Evolutionary conservation across 2,888 invertebrate species (phyloP).

Genomic region (Eumacrocentrus americanus): DNA sequence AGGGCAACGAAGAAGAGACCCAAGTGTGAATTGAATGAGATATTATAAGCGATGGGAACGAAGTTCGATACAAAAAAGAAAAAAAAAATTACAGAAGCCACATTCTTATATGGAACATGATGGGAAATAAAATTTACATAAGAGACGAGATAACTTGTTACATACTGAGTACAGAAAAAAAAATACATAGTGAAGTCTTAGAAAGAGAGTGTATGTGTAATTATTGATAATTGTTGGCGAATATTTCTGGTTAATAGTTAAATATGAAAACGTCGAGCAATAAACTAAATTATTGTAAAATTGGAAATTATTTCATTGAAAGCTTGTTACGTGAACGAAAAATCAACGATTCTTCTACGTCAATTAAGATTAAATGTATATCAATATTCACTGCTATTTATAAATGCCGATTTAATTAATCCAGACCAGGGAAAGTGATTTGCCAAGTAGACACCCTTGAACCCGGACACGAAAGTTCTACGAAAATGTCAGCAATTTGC

Average conservation of each 20-base stretch:
- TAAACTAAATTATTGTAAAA: neutral
- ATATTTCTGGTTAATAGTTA: constrained; percentile 8
- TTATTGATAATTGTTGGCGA: constrained; percentile 11
- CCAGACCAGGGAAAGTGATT: constrained; percentile 22
- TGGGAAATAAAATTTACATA: constrained; percentile 38
- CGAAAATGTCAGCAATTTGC: constrained; percentile 30
- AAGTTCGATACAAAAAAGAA: too few species aligned
- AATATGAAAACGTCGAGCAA: too few species aligned
- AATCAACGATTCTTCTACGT: neutral
- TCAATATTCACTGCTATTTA: neutral
- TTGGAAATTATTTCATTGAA: constrained; percentile 1
- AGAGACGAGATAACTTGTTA: constrained; percentile 23
- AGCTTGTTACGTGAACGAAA: neutral
- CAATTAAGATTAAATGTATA: neutral
- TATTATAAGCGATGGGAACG: too few species aligned
- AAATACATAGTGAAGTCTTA: neutral
- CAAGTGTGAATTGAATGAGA: too few species aligned
- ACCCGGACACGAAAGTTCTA: constrained; percentile 10
- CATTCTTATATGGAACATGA: constrained; percentile 18
- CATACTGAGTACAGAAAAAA: neutral
- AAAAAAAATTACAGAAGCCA: constrained; percentile 10
- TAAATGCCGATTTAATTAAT: neutral
- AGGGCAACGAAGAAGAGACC: too few species aligned
- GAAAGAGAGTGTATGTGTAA: neutral
- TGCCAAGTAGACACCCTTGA: constrained; percentile 30